Conservation (phyloP, 2,113 vertebrate genomes). For the Syngnathus typhle region DNA sequence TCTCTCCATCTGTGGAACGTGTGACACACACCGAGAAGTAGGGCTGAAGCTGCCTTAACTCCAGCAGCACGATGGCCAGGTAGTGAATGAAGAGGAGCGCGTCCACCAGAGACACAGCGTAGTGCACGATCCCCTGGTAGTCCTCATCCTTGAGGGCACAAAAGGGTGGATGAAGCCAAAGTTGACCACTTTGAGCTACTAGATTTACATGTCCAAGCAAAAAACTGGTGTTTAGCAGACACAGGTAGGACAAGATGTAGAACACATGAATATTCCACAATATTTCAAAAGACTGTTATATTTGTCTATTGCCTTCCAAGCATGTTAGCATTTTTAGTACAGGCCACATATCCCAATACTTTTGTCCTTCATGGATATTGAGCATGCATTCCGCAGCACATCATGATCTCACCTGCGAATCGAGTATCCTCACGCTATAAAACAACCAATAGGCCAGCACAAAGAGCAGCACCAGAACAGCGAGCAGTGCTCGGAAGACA, state of each 20-base stretch:
- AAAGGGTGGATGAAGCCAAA: background rate
- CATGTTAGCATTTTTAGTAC: constrained; percentile 4
- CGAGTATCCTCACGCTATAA: constrained; percentile 88
- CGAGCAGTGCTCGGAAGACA: constrained; percentile 81
- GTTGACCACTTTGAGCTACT: too few relatives aligned
- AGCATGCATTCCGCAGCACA: background rate
- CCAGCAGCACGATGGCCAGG: constrained; percentile 88
- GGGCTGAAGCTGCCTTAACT: constrained; percentile 89
- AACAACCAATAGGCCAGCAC: constrained; percentile 96
- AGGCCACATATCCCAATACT: background rate
- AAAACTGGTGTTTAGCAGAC: background rate
- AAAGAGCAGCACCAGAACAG: constrained; percentile 86
- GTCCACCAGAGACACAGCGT: constrained; percentile 78
- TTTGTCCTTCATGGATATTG: background rate
- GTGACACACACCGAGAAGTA: constrained; percentile 81
- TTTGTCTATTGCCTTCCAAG: constrained; percentile 19
- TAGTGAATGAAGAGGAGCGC: constrained; percentile 95
- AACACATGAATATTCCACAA: constrained; percentile 43
- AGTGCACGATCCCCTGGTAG: constrained; percentile 94
- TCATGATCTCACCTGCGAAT: constrained; percentile 64
- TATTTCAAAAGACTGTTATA: constrained; percentile 28
- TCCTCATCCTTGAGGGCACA: constrained; percentile 71
- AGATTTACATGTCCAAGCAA: background rate
- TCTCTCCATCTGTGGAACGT: constrained; percentile 86
- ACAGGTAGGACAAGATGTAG: constrained; percentile 30